These are phyloP conservation scores for Alviniconcha marisindica DNA, from an alignment of 1,140 invertebrate species.

Conservation along the genomic window DNA sequence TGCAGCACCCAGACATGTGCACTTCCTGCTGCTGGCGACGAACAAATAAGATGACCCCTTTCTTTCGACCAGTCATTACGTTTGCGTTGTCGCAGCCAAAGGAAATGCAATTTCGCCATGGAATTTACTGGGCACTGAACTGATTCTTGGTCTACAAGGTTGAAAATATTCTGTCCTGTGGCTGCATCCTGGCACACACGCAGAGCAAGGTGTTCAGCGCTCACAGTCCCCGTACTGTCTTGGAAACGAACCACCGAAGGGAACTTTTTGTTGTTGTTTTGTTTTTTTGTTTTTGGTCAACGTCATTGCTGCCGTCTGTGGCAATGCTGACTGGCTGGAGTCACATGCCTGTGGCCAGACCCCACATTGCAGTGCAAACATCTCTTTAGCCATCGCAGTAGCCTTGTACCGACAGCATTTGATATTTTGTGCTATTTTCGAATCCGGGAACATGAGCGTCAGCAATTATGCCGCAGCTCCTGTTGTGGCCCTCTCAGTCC, in stretches of 20 bases:
- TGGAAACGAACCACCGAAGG: background rate
- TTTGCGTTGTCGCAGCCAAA: slow-evolving; percentile 13
- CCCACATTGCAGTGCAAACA: background rate
- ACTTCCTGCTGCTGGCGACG: background rate
- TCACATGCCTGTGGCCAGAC: background rate
- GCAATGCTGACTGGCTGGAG: background rate
- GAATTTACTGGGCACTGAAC: background rate
- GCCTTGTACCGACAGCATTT: slow-evolving; percentile 16
- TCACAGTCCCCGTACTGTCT: background rate
- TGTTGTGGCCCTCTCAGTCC: too few relatives aligned
- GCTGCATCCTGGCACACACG: background rate
- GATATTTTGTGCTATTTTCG: too few relatives aligned
- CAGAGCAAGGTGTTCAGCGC: background rate
- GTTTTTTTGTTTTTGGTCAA: background rate
- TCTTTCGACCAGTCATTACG: background rate
- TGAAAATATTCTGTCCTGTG: slow-evolving; percentile 17
- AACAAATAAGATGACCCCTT: background rate
- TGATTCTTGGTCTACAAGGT: background rate
- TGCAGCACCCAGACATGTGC: background rate
- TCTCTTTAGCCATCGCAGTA: slow-evolving; percentile 2
- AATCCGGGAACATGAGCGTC: too few relatives aligned
- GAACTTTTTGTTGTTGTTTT: too few relatives aligned
- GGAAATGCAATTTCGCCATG: background rate
- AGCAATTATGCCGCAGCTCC: too few relatives aligned
- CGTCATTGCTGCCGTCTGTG: slow-evolving; percentile 20